These are phyloP conservation scores for Troglohyphantes excavatus DNA, from an alignment of 2,888 invertebrate species.

Conservation along the genomic window DNA sequence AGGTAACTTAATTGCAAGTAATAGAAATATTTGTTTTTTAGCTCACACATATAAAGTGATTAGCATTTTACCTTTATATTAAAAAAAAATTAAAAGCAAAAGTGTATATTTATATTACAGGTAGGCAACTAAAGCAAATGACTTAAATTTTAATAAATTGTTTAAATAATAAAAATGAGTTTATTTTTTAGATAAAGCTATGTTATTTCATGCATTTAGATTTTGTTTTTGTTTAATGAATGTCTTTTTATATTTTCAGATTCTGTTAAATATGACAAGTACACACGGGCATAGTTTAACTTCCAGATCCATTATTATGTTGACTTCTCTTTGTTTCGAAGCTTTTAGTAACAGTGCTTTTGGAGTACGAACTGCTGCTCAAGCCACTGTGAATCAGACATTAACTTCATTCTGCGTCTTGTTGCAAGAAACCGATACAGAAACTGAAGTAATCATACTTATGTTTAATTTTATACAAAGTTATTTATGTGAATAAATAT, in stretches of 20 bases:
- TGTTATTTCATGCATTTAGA: not conserved
- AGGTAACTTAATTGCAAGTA: no score
- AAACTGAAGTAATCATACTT: no score
- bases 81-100: no score
- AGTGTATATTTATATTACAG: no score
- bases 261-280: constrained; percentile 93
- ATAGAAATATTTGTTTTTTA: no score
- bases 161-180: not conserved
- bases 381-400: constrained; percentile 95
- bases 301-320: constrained; percentile 92
- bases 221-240: not conserved
- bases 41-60: no score
- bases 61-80: no score
- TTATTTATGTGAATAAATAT: no score
- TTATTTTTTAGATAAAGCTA: not conserved
- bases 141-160: no score
- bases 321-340: constrained; percentile 92
- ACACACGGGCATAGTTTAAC: constrained; percentile 94
- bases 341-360: constrained; percentile 90
- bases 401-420: constrained; percentile 89
- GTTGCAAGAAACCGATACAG: constrained; percentile 87
- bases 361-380: constrained; percentile 92
- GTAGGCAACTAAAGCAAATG: no score
- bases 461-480: no score
- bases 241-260: constrained; percentile 83